phyloP scores from a whole-genome alignment of 1,140 invertebrate genomes.

The Camponotus vicinus region DNA sequence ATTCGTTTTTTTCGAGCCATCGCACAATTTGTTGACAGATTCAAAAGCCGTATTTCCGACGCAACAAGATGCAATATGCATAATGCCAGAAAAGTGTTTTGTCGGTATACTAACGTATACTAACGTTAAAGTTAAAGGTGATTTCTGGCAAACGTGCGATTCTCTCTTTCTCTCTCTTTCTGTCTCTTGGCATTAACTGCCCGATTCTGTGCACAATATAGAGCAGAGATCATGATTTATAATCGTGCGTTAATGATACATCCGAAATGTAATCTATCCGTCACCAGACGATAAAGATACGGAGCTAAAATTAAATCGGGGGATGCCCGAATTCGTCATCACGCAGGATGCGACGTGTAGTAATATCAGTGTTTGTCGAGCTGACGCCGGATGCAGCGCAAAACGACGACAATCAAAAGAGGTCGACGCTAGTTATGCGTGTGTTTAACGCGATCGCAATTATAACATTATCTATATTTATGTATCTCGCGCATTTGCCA shows the following conservation, averaged over 20 bases:
- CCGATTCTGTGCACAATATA: background rate
- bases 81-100: background rate
- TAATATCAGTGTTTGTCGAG: constrained; percentile 40
- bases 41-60: background rate
- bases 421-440: constrained; percentile 10
- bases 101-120: background rate
- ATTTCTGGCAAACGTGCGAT: constrained; percentile 35
- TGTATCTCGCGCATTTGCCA: background rate
- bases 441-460: background rate
- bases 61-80: background rate
- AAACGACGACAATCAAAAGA: constrained; percentile 24
- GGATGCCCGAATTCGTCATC: constrained; percentile 53
- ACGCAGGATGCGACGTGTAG: constrained; percentile 29
- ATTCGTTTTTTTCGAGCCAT: constrained; percentile 24
- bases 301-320: constrained; percentile 42
- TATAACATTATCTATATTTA: background rate
- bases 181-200: constrained; percentile 16
- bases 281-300: constrained; percentile 32
- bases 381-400: constrained; percentile 15
- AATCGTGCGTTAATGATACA: constrained; percentile 44
- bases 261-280: constrained; percentile 43
- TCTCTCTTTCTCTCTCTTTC: background rate
- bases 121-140: background rate
- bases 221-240: constrained; percentile 37
- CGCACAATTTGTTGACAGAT: background rate